Conservation (phyloP, 23 tunicate species). For the Ciona savignyi region DNA sequence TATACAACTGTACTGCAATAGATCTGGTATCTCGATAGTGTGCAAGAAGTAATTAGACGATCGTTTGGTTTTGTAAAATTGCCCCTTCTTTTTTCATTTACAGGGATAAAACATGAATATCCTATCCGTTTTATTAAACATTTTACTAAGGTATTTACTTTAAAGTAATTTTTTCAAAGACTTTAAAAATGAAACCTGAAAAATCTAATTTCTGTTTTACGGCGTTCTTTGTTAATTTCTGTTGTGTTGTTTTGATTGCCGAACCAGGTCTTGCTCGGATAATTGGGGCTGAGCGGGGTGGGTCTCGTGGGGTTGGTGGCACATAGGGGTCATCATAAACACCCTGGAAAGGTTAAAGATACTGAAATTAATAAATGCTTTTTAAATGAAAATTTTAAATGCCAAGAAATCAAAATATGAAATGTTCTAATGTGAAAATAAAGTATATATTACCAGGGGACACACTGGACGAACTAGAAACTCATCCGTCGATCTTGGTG, state of each 20-base stretch:
- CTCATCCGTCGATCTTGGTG: constrained; percentile 22
- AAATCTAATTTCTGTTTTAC: constrained; percentile 40
- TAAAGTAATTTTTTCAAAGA: background rate
- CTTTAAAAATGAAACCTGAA: background rate
- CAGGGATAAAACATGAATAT: background rate
- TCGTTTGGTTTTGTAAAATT: too few species aligned
- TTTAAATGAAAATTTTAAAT: too few species aligned
- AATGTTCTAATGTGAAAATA: background rate
- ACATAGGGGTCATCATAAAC: constrained; percentile 50
- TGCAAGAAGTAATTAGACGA: too few species aligned
- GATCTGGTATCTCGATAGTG: too few species aligned
- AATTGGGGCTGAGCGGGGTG: constrained; percentile 39
- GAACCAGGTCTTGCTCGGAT: constrained; percentile 67
- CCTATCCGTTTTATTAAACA: too few species aligned
- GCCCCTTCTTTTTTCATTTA: too few species aligned
- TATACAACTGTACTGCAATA: too few species aligned
- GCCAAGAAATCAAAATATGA: too few species aligned
- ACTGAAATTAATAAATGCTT: too few species aligned
- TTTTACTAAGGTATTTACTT: background rate
- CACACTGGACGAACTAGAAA: constrained; percentile 17
- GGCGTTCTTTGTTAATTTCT: background rate
- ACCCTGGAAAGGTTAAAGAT: constrained; percentile 14
- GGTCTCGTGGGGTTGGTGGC: constrained; percentile 51
- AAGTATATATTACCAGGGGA: constrained; percentile 14
- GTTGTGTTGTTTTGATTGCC: constrained; percentile 32